Evolutionary conservation across 2,797 vertebrate genomes (phyloP).

Genomic region (Picus viridis): DNA sequence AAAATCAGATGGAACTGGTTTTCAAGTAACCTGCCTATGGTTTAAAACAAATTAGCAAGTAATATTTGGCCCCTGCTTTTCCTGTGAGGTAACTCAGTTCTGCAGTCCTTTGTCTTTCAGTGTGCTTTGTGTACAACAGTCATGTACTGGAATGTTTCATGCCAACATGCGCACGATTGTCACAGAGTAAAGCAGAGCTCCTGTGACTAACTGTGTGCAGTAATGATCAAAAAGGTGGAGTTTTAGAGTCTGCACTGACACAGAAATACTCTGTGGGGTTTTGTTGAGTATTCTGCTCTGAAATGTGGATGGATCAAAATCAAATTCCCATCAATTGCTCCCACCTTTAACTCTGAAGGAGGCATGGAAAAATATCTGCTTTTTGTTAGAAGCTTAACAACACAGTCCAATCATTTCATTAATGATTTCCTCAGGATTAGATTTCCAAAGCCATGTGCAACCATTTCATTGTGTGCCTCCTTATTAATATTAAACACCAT

Average conservation of each 20-base stretch:
- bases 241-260: not conserved
- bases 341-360: slow-evolving; percentile 8
- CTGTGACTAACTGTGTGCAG: not conserved
- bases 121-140: not conserved
- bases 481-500: slow-evolving; percentile 33
- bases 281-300: not conserved
- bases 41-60: not conserved
- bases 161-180: not conserved
- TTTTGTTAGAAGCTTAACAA: not conserved
- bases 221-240: not conserved
- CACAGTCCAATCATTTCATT: not conserved
- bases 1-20: not conserved
- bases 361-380: not conserved
- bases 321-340: not conserved
- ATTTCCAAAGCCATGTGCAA: not conserved
- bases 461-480: slow-evolving; percentile 28
- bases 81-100: not conserved
- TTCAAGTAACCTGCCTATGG: not conserved
- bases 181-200: slow-evolving; percentile 20
- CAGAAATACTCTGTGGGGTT: not conserved
- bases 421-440: slow-evolving; percentile 8
- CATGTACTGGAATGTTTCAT: not conserved
- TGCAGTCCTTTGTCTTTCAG: not conserved
- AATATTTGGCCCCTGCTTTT: not conserved
- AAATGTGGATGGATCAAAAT: not conserved